These are phyloP conservation scores for Archegozetes longisetosus DNA, from an alignment of 1,140 invertebrate genomes.

Conservation along the genomic window DNA sequence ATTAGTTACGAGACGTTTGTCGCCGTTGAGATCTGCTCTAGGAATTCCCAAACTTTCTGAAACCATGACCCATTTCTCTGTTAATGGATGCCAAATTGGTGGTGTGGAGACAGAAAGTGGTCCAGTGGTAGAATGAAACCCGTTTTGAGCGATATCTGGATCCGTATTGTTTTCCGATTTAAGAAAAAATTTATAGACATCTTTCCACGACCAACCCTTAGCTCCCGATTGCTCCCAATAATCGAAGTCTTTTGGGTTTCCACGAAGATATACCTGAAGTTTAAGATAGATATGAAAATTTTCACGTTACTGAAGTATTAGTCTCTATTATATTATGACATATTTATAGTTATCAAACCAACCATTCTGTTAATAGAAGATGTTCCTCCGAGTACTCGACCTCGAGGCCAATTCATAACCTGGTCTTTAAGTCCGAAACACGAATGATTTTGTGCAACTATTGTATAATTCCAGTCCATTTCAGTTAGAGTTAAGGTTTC, in stretches of 20 bases:
- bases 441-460: slow-evolving; percentile 28
- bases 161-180: slow-evolving; percentile 65
- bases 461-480: slow-evolving; percentile 29
- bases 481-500: slow-evolving; percentile 8
- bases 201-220: slow-evolving; percentile 72
- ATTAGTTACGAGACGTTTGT: slow-evolving; percentile 42
- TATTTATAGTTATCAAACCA: not conserved
- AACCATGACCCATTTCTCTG: not conserved
- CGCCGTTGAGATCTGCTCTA: slow-evolving; percentile 62
- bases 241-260: slow-evolving; percentile 82
- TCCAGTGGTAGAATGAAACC: slow-evolving; percentile 7
- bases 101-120: slow-evolving; percentile 1
- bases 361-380: slow-evolving; percentile 54
- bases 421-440: slow-evolving; percentile 27
- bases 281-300: not conserved
- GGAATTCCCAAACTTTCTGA: slow-evolving; percentile 45
- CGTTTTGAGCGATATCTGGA: slow-evolving; percentile 41
- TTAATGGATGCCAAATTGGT: not conserved
- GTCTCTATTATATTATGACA: not conserved
- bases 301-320: not conserved
- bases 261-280: slow-evolving; percentile 57
- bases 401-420: slow-evolving; percentile 70
- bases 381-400: slow-evolving; percentile 58
- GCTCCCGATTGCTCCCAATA: slow-evolving; percentile 86
- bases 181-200: slow-evolving; percentile 70